These are phyloP conservation scores for Daubentonia madagascariensis DNA, from an alignment of 2,113 vertebrate species.

Conservation along the genomic window DNA sequence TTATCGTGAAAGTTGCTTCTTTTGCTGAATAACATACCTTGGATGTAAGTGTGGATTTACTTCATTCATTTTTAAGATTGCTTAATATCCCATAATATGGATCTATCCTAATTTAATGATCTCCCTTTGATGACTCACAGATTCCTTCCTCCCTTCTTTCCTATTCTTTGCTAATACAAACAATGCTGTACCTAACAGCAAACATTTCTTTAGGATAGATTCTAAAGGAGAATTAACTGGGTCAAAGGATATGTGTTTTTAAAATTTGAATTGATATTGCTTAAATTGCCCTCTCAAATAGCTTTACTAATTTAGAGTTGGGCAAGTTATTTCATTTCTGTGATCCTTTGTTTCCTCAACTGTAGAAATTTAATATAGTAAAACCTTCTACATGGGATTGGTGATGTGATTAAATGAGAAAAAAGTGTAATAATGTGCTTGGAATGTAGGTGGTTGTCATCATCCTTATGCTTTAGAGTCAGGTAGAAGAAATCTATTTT, in stretches of 20 bases:
- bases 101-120: background rate
- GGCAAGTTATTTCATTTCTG: background rate
- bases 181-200: background rate
- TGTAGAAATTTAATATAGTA: background rate
- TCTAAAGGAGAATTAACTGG: background rate
- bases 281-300: background rate
- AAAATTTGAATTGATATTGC: background rate
- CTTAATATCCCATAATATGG: background rate
- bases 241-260: background rate
- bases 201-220: background rate
- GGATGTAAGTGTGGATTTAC: background rate
- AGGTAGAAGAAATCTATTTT: background rate
- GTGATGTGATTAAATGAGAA: background rate
- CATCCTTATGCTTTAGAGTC: background rate
- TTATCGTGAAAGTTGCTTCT: background rate
- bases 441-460: background rate
- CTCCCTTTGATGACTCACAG: background rate
- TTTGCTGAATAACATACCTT: background rate
- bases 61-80: background rate
- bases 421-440: background rate
- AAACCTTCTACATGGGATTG: background rate
- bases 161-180: background rate
- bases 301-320: background rate
- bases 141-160: background rate
- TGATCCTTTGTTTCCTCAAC: background rate